Evolutionary conservation across 2,113 vertebrate genomes (phyloP).

Genomic region (Mohoua ochrocephala): DNA sequence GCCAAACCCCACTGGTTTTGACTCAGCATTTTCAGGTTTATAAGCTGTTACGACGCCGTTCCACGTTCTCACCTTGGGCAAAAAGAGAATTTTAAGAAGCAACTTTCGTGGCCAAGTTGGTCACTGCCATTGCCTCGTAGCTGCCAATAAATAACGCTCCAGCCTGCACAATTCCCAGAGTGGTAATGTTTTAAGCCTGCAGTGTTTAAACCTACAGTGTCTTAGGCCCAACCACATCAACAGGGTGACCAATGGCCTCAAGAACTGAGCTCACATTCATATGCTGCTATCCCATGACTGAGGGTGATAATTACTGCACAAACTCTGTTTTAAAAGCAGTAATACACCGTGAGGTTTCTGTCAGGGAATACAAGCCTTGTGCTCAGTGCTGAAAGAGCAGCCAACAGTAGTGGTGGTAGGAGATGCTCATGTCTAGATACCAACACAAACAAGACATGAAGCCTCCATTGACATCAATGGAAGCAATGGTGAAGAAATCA

Average conservation of each 20-base stretch:
- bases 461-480: not conserved
- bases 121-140: not conserved
- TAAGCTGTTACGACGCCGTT: not conserved
- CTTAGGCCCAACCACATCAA: not conserved
- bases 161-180: not conserved
- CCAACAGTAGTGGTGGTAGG: not conserved
- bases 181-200: not conserved
- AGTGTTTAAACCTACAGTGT: not conserved
- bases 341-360: accelerated
- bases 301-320: not conserved
- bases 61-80: not conserved
- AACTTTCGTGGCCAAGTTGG: not conserved
- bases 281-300: accelerated
- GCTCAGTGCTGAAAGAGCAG: not conserved
- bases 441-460: not conserved
- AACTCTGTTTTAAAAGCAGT: not conserved
- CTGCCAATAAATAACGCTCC: not conserved
- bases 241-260: accelerated
- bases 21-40: not conserved
- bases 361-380: not conserved
- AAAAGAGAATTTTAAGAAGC: not conserved
- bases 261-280: not conserved
- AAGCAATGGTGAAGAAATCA: not conserved
- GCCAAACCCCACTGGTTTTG: not conserved
- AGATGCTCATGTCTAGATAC: not conserved